These are phyloP conservation scores for Melitaea cinxia DNA, from an alignment of 1,140 invertebrate species.

Conservation along the genomic window DNA sequence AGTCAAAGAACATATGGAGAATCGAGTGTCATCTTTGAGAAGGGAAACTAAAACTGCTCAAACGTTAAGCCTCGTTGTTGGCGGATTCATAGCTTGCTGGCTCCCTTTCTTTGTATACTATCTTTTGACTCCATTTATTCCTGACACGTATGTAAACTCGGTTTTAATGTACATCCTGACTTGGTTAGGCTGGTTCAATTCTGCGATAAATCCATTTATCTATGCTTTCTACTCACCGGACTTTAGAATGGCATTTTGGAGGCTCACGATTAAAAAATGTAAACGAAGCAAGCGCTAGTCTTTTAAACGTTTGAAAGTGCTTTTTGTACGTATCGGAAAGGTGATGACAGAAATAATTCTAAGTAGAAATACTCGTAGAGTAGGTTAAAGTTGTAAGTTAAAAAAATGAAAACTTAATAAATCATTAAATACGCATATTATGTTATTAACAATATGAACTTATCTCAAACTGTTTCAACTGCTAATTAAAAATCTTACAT, in stretches of 20 bases:
- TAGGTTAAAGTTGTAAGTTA: too few relatives aligned
- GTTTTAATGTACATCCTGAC: slow-evolving; percentile 91
- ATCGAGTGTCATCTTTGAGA: slow-evolving; percentile 84
- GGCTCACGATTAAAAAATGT: slow-evolving; percentile 85
- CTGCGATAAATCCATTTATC: slow-evolving; percentile 93
- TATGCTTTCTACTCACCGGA: slow-evolving; percentile 94
- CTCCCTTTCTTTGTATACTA: slow-evolving; percentile 89
- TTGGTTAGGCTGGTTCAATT: slow-evolving; percentile 97
- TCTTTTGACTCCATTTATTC: slow-evolving; percentile 88
- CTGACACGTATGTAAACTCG: slow-evolving; percentile 80
- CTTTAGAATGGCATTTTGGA: slow-evolving; percentile 92
- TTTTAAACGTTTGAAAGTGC: neutral
- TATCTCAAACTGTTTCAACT: too few relatives aligned
- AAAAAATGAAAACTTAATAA: too few relatives aligned
- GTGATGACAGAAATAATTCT: neutral
- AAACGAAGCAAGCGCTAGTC: slow-evolving; percentile 40
- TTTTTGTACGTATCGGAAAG: neutral
- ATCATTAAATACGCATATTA: too few relatives aligned
- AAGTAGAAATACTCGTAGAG: neutral
- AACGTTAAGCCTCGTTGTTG: slow-evolving; percentile 94
- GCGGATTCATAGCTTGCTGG: slow-evolving; percentile 93
- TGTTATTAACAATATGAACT: too few relatives aligned
- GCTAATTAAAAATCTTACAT: too few relatives aligned
- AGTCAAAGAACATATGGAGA: slow-evolving; percentile 69
- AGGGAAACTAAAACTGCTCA: slow-evolving; percentile 94